Base-by-base conservation (phyloP, 1,140 invertebrate species). In the Drosophila ironensis region DNA sequence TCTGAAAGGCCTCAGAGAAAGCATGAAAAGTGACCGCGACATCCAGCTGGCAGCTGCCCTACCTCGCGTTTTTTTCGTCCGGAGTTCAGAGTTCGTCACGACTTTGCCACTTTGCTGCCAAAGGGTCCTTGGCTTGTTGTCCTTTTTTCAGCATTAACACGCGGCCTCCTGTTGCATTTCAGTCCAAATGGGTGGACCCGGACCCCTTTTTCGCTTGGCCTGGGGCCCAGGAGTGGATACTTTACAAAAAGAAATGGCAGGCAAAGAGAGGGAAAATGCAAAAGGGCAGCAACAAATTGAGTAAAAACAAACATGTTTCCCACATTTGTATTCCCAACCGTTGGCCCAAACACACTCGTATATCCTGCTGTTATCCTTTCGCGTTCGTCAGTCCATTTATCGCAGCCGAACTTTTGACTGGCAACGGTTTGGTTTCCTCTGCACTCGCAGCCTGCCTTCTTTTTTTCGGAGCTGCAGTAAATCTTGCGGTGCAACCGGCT, bases 151-250 rank as follows among this genome's bases (percentile, higher is more conserved):
- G 74, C 70, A 73, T 78, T 80, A 78, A 73, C 75, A 73, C 56
- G 63, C 75, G 42, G 64, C 51, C 70, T 64, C 57, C 75, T 80
- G 75, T 80, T 78, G 75, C 75, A 74, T 69, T 80, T 54, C 47
- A 53, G 54, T 80, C 53, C 48, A 59, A 73, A 80, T n/a, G n/a
- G 41, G 56, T 37, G 24, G 64, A 37, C 11, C 17, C 27, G 4
- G 4, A 33, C 30, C 3, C 20, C 35, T 30, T 24, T 7, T 19
- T 47, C n/a, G 12, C 35, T 37, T 37, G 33, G 68, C 22, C 28
- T 44, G 69, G 53, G 19, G 57, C 63, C 48, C 56, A 70, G 28
- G 72, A 60, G 27, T 60, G 35, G 35, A 42, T 73, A 61, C 41
- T 45, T n/a, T 28, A 20, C 30, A n/a, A 63, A 47, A 47, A 72